Percentiles rank a stretch among this genome's conserved stretches.
These are phyloP conservation scores for Dione vanillae DNA, from an alignment of 2,888 invertebrate species.

Conservation along the genomic window DNA sequence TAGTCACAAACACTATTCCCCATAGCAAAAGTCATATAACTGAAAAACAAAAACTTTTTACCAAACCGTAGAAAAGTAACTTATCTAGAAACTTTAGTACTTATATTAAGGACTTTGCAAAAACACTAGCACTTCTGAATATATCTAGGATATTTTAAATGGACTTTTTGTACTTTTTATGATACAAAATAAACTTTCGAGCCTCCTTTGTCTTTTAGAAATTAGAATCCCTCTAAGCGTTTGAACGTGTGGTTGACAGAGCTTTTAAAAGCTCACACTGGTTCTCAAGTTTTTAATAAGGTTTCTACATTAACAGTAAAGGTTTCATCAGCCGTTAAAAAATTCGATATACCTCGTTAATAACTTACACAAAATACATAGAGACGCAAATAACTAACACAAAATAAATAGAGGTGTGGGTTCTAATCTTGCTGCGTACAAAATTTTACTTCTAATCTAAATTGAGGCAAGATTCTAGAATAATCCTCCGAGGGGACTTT, in stretches of 20 bases:
- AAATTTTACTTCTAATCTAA: slow-evolving; percentile 10
- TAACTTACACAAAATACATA: background rate
- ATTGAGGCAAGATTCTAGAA: slow-evolving; percentile 29
- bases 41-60: slow-evolving; percentile 6
- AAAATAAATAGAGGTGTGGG: background rate
- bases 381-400: background rate
- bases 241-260: too few relatives aligned
- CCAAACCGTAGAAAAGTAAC: background rate
- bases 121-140: background rate
- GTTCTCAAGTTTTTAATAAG: too few relatives aligned
- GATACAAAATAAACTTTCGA: too few relatives aligned
- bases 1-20: slow-evolving; percentile 6
- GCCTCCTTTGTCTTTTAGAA: too few relatives aligned
- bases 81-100: slow-evolving; percentile 11
- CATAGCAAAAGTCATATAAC: slow-evolving; percentile 12
- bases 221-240: too few relatives aligned
- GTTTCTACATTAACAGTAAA: background rate
- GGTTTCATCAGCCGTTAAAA: too few relatives aligned
- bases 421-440: background rate
- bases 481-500: slow-evolving; percentile 38
- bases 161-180: too few relatives aligned
- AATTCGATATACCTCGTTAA: background rate
- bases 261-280: too few relatives aligned
- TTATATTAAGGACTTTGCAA: slow-evolving; percentile 1
- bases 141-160: background rate